A percentile compares a stretch with the other conserved stretches of the same genome.
Conservation (phyloP, 2,113 vertebrate genomes). For the Heterotilapia buettikoferi region DNA sequence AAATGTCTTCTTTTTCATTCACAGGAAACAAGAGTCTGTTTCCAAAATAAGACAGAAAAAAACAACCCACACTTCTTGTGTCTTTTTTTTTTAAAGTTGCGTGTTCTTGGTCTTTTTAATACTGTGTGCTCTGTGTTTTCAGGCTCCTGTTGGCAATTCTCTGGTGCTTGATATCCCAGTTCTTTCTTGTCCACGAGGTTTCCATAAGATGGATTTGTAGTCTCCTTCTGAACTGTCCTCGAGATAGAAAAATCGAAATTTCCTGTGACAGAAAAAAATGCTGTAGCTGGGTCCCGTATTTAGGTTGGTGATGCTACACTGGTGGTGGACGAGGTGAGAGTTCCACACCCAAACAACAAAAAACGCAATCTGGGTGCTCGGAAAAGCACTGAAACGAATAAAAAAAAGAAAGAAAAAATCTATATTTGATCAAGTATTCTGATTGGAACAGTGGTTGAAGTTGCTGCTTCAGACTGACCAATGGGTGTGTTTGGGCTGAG, state of each 20-base stretch:
- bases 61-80: conserved; percentile 33
- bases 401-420: conserved; percentile 18
- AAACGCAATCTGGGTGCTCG: conserved; percentile 36
- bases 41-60: conserved; percentile 45
- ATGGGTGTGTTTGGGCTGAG: conserved; percentile 80
- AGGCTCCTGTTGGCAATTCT: conserved; percentile 50
- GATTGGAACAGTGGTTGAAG: conserved; percentile 56
- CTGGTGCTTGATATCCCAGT: conserved; percentile 46
- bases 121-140: conserved; percentile 52
- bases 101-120: conserved; percentile 48
- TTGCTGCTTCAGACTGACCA: conserved; percentile 65
- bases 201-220: conserved; percentile 29
- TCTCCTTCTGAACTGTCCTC: conserved; percentile 25
- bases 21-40: conserved; percentile 65
- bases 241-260: conserved; percentile 1
- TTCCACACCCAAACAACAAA: conserved; percentile 54
- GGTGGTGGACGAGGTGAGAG: conserved; percentile 57
- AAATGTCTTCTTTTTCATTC: conserved; percentile 61
- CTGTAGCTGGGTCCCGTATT: conserved; percentile 41
- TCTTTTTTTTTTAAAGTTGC: conserved; percentile 59
- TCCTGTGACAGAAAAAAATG: conserved; percentile 49
- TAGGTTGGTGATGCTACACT: conserved; percentile 66
- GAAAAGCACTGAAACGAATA: conserved; percentile 53
- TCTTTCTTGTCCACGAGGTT: conserved; percentile 28
- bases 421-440: conserved; percentile 58